phyloP scores from a whole-genome alignment of 1,140 invertebrate species.

The Bombus fervidus region DNA sequence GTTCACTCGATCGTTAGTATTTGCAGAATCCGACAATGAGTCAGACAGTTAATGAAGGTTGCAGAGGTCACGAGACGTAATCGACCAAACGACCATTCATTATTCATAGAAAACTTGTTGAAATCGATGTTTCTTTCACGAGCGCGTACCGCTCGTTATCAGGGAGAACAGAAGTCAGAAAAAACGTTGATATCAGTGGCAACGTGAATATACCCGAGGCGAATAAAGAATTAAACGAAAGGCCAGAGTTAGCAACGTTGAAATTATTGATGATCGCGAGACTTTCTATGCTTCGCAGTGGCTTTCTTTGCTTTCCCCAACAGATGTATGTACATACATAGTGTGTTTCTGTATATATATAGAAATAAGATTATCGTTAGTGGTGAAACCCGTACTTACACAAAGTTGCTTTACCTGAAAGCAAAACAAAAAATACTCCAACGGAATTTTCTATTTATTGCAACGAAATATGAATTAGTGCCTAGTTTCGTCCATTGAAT shows the following conservation, averaged over 20 bases:
- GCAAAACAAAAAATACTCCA: neutral
- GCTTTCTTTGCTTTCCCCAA: neutral
- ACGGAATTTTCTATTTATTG: neutral
- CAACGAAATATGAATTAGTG: neutral
- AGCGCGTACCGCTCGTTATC: slow-evolving; percentile 7
- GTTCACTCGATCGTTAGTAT: neutral
- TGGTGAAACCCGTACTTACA: neutral
- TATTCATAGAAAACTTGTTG: slow-evolving; percentile 15
- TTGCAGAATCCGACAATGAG: neutral
- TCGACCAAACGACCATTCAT: neutral
- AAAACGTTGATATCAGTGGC: neutral
- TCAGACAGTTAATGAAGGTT: neutral
- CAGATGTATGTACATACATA: neutral
- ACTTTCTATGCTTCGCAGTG: neutral
- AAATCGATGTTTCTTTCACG: slow-evolving; percentile 1
- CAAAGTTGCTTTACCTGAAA: neutral
- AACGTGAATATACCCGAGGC: slow-evolving; percentile 7
- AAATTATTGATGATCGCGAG: slow-evolving; percentile 23
- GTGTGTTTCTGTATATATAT: neutral
- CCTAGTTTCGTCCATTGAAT: too few relatives aligned
- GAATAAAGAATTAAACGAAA: slow-evolving; percentile 32
- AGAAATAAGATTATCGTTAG: neutral
- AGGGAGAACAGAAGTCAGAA: neutral
- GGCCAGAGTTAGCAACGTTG: slow-evolving; percentile 15
- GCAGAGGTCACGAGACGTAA: neutral